Percentiles rank a stretch among this genome's conserved stretches.
Conservation (phyloP, 2,888 invertebrate species). For the Venusia cambrica region DNA sequence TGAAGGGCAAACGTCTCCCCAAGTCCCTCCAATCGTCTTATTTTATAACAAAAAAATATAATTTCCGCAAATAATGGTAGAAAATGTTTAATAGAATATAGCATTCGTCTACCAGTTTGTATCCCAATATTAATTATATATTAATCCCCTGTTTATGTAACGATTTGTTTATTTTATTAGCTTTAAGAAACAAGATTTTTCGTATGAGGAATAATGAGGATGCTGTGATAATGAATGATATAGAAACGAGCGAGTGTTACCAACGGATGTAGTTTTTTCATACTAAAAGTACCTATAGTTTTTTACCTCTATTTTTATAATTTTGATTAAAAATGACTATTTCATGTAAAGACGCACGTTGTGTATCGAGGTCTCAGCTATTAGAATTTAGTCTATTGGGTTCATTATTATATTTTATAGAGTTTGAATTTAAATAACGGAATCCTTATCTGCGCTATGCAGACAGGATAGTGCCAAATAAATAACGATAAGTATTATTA, state of each 20-base stretch:
- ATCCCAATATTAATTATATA: slow-evolving; percentile 11
- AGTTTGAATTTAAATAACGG: slow-evolving; percentile 1
- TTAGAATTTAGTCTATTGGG: too few species aligned
- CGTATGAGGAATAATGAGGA: slow-evolving; percentile 46
- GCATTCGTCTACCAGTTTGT: slow-evolving; percentile 3
- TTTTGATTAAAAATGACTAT: slow-evolving; percentile 4
- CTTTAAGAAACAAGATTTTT: slow-evolving; percentile 55
- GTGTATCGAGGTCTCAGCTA: background rate
- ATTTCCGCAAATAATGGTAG: background rate
- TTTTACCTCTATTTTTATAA: slow-evolving; percentile 14
- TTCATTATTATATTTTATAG: slow-evolving; percentile 1
- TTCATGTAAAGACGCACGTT: slow-evolving; percentile 9
- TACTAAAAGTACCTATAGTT: slow-evolving; percentile 12
- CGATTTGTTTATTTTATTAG: slow-evolving; percentile 56
- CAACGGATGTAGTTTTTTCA: slow-evolving; percentile 35
- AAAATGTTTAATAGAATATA: background rate
- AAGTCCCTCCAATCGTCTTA: too few species aligned
- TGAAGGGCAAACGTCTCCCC: too few species aligned
- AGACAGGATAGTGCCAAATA: slow-evolving; percentile 35
- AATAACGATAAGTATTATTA: slow-evolving; percentile 23
- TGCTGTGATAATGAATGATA: slow-evolving; percentile 73
- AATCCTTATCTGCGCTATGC: slow-evolving; percentile 19
- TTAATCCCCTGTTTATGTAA: too few species aligned
- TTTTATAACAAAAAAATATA: too few species aligned
- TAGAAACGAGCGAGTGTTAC: slow-evolving; percentile 42